Evolutionary conservation across 2,797 vertebrate species (phyloP).

Genomic region (Hafferia zeledoni): DNA sequence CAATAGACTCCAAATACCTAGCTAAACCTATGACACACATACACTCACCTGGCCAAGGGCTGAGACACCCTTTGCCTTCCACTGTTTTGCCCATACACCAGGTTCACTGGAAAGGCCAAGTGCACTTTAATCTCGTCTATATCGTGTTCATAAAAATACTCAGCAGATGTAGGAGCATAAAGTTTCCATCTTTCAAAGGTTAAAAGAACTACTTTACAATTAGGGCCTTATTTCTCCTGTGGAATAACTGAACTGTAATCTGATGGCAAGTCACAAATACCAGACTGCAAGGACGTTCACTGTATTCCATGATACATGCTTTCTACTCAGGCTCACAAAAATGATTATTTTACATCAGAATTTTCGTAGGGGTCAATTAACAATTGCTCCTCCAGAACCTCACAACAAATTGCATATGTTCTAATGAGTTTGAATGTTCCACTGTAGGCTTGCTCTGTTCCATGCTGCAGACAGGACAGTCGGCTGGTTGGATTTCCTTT

Average conservation of each 20-base stretch:
- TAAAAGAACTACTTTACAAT: neutral
- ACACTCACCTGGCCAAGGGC: neutral
- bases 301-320: neutral
- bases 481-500: neutral
- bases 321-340: neutral
- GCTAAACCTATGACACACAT: too few species aligned
- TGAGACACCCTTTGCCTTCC: neutral
- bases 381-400: neutral
- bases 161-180: neutral
- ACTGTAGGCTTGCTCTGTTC: neutral
- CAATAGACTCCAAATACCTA: neutral
- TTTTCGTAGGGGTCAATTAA: neutral
- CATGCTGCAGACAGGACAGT: neutral
- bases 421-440: neutral
- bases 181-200: neutral
- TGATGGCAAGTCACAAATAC: neutral
- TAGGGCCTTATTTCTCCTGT: neutral
- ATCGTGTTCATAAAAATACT: neutral
- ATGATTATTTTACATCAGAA: neutral
- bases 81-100: neutral
- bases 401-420: neutral
- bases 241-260: neutral
- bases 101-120: neutral
- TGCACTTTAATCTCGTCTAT: neutral
- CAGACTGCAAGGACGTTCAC: neutral